Base-by-base conservation (phyloP, 2,113 vertebrate species). In the Ranitomeya imitator region DNA sequence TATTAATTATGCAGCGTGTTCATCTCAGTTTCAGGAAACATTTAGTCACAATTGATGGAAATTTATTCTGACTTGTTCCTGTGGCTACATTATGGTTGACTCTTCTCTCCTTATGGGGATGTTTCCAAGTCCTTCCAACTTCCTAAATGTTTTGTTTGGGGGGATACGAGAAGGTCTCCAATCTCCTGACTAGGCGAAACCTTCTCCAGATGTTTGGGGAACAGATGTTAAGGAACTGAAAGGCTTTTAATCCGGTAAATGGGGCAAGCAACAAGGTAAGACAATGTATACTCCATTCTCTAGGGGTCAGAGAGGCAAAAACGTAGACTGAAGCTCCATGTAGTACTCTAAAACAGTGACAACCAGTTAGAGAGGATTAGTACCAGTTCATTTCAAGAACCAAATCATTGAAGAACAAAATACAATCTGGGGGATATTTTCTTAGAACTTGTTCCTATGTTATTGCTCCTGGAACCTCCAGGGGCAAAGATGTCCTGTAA, bases 41-140 rank as follows among this genome's bases (percentile, higher is more conserved):
- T 69, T 84, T 69, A 55, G 82, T 71, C n/a, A n/a, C 63, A 69
- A 55, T 84, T 26, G 82, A 84, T 84, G 82, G 65, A 84, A 84
- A 84, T 84, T 7, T 84, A 84, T 84, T 69, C 82, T 69, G 82
- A 54, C 26, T 16, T 69, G 61, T 84, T 84, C 82, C 82, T 69
- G 82, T 67, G 54, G n/a, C 55, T 84, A 10, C 61, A 67, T 52
- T 52, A 23, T 14, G 80, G 61, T 51, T 31, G 63, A 23, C 14
- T 8, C 21, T 69, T 71, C 82, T 84, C 16, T 67, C 82, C 82
- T 23, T 67, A 4, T 54, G 82, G 54, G n/a, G 82, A 52, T 8
- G 63, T 26, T 59, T 59, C 54, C 14, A 59, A 26, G 55, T 80
- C 82, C 15, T 55, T 45, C n/a, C 45, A 84, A 84, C 82, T 55